These are phyloP conservation scores for Choloepus didactylus DNA, from an alignment of 2,797 vertebrate genomes.

Conservation along the genomic window DNA sequence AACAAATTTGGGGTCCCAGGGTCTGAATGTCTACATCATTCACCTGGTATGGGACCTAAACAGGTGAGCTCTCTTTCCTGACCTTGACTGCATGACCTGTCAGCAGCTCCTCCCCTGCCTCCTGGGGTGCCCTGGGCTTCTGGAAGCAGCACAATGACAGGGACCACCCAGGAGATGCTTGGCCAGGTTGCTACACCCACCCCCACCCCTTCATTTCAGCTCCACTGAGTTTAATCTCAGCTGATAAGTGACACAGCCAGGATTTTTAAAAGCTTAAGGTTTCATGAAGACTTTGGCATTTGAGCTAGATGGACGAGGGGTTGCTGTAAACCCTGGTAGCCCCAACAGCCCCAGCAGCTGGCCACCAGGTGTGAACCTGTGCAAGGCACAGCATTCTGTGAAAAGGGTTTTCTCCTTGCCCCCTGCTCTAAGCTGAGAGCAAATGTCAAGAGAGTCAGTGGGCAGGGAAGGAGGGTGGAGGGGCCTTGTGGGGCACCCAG, in stretches of 20 bases:
- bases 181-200: neutral
- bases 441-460: neutral
- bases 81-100: neutral
- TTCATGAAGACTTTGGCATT: neutral
- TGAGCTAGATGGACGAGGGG: neutral
- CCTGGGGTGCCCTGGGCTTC: neutral
- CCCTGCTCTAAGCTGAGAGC: neutral
- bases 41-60: neutral
- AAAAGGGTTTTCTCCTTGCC: neutral
- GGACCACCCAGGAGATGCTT: accelerated
- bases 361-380: accelerated
- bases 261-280: neutral
- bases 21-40: neutral
- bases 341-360: neutral
- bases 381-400: neutral
- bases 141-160: neutral
- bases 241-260: neutral
- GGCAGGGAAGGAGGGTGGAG: too few relatives aligned
- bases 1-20: neutral
- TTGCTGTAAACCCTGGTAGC: neutral
- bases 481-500: accelerated
- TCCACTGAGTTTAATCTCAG: neutral
- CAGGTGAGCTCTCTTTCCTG: neutral
- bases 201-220: neutral
- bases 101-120: neutral